Evolutionary conservation across 2,888 invertebrate genomes (phyloP).

Genomic region (Leptinotarsa peninsularis): DNA sequence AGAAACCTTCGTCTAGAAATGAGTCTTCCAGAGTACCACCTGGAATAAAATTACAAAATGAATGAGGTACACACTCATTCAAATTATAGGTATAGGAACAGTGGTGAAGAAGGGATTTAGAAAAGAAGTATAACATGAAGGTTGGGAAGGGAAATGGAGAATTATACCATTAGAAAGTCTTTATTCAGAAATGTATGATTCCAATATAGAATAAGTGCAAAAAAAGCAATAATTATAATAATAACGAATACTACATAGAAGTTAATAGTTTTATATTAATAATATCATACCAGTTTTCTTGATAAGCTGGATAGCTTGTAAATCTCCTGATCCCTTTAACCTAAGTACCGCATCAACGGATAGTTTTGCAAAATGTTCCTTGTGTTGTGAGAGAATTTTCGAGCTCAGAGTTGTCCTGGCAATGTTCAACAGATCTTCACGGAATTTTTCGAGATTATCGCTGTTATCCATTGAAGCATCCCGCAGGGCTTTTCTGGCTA

Average conservation of each 20-base stretch:
- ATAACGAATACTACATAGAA: no score
- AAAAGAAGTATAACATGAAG: no score
- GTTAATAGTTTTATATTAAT: no score
- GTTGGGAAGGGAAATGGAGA: no score
- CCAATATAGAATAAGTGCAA: no score
- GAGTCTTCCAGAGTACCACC: conserved; percentile 95
- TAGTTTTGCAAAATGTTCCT: conserved; percentile 94
- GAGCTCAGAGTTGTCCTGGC: conserved; percentile 97
- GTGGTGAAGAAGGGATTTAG: no score
- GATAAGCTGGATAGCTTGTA: conserved; percentile 71
- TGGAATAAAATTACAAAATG: not conserved
- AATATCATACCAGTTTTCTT: conserved; percentile 77
- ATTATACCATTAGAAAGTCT: no score
- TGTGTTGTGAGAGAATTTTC: conserved; percentile 97
- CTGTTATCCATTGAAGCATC: conserved; percentile 87
- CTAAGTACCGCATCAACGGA: conserved; percentile 96
- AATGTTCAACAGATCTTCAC: conserved; percentile 93
- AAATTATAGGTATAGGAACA: no score
- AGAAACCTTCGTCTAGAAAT: conserved; percentile 94
- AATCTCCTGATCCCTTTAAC: conserved; percentile 94
- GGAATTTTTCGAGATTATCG: conserved; percentile 80
- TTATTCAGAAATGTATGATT: no score
- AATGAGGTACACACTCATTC: not conserved
- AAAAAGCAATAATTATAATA: no score
- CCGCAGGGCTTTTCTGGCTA: conserved; percentile 85